Conservation (phyloP, 2,113 vertebrate species). For the Caretta caretta region DNA sequence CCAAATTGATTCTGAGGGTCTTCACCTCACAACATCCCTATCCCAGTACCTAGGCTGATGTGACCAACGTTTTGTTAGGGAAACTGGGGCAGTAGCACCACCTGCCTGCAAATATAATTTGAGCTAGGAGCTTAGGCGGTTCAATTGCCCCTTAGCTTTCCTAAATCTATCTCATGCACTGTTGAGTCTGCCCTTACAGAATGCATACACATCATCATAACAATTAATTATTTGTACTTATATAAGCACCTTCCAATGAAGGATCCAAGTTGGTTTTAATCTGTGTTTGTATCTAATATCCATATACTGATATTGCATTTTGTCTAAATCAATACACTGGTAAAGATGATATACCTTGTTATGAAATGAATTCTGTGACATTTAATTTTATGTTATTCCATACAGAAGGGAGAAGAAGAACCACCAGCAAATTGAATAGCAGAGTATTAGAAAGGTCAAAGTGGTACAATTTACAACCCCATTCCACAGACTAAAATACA, state of each 20-base stretch:
- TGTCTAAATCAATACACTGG: neutral
- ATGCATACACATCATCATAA: neutral
- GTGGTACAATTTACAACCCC: neutral
- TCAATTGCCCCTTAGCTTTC: neutral
- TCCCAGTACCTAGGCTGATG: neutral
- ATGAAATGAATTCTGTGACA: neutral
- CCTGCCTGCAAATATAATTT: neutral
- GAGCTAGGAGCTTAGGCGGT: neutral
- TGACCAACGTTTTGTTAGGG: neutral
- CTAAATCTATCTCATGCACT: neutral
- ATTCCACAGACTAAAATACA: neutral
- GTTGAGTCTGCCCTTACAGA: neutral
- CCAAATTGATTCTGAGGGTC: too few species aligned
- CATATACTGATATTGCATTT: neutral
- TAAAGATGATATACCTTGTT: neutral
- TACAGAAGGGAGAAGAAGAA: neutral
- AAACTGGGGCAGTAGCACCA: neutral
- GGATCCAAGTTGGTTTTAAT: neutral
- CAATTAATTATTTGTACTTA: neutral
- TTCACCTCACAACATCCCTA: too few species aligned
- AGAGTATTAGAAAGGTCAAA: neutral
- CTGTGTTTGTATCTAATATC: neutral
- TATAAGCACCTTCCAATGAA: neutral
- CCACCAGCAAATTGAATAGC: neutral
- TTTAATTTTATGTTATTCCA: neutral